These are phyloP conservation scores for Eulemur albifrons DNA, from an alignment of 2,797 vertebrate species.

Conservation along the genomic window DNA sequence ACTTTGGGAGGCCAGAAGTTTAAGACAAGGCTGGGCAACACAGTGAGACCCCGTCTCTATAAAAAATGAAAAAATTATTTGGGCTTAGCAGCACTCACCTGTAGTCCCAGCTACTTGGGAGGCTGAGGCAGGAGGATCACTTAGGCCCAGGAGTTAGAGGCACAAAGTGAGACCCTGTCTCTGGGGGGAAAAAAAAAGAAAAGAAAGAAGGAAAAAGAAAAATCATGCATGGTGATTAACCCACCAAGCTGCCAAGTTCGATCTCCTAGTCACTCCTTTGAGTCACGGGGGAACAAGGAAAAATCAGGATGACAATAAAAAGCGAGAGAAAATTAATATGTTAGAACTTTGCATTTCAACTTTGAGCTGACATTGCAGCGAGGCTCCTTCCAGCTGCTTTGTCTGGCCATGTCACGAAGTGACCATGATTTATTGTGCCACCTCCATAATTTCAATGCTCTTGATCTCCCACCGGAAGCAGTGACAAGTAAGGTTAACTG, in stretches of 20 bases:
- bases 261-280: background rate
- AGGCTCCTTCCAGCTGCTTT: conserved; percentile 63
- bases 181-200: background rate
- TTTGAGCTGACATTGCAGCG: conserved; percentile 73
- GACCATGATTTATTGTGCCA: conserved; percentile 77
- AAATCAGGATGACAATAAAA: background rate
- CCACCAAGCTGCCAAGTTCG: background rate
- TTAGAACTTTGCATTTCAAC: conserved; percentile 70
- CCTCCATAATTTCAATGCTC: conserved; percentile 61
- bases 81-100: too few relatives aligned
- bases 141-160: background rate
- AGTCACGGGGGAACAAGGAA: background rate
- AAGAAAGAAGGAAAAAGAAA: background rate
- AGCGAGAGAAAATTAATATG: conserved; percentile 52
- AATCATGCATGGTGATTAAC: background rate
- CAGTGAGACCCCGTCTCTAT: background rate
- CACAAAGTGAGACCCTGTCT: background rate
- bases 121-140: background rate
- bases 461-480: conserved; percentile 70
- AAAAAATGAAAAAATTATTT: background rate
- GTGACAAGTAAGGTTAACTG: conserved; percentile 77
- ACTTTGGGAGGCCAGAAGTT: background rate
- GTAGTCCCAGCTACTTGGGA: background rate
- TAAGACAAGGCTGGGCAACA: background rate
- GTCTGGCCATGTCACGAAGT: conserved; percentile 70